Conservation (phyloP, 23 tunicate species). For the Clavelina lepadiformis region DNA sequence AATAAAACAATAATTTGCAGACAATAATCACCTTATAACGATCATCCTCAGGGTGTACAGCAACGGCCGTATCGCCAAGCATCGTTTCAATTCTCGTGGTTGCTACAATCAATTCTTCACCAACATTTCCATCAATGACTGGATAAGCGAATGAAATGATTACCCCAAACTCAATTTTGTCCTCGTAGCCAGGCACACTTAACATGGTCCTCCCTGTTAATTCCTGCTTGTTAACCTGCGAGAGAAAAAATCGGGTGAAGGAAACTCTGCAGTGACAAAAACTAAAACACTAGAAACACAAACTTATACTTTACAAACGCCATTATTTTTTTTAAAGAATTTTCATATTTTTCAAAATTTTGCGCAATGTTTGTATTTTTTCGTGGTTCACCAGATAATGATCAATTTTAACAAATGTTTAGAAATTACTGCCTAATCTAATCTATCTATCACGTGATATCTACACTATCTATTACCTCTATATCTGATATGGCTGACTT, state of each 20-base stretch:
- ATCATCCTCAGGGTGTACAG: constrained; percentile 91
- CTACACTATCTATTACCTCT: too few species aligned
- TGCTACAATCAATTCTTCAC: constrained; percentile 75
- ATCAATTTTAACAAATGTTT: background rate
- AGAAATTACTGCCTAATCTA: too few species aligned
- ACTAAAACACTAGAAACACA: too few species aligned
- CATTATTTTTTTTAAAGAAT: too few species aligned
- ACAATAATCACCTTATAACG: constrained; percentile 41
- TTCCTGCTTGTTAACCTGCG: constrained; percentile 85
- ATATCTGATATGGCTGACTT: constrained; percentile 95
- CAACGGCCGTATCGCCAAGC: constrained; percentile 98
- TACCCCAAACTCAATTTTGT: constrained; percentile 94
- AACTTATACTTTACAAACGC: too few species aligned
- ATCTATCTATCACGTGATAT: background rate
- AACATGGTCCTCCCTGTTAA: constrained; percentile 73
- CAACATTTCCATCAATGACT: constrained; percentile 46
- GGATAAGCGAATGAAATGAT: constrained; percentile 81
- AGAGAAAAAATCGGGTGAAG: too few species aligned
- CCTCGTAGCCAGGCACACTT: constrained; percentile 81
- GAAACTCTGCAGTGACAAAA: too few species aligned
- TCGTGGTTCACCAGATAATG: too few species aligned
- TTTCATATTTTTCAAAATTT: too few species aligned
- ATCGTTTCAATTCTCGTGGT: constrained; percentile 97
- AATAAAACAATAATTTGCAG: background rate
- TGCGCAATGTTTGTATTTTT: too few species aligned